Base-by-base conservation (phyloP, 2,113 vertebrate genomes). In the Taurulus bubalis region DNA sequence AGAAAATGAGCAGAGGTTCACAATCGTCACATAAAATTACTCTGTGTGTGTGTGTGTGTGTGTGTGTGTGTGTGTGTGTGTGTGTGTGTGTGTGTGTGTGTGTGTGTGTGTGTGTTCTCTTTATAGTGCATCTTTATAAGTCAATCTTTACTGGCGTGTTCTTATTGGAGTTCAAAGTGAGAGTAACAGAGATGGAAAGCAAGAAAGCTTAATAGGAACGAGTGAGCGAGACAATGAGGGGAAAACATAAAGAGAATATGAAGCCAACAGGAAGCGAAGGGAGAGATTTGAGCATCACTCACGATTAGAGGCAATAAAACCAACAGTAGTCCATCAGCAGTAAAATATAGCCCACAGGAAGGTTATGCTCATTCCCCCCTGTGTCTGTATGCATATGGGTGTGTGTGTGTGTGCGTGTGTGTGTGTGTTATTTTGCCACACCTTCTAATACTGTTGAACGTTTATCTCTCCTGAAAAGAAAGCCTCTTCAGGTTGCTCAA, bases 241-340 rank as follows among this genome's bases (percentile, higher is more conserved):
- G 68, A 62, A 82, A 58, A 70, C 56, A 87, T 62, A 71, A 63
- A 87, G 67, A 66, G 60, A 82, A 62, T 60, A 62, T 49, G 58
- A 58, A 45, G 47, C 49, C 24, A 75, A 56, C 20, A 53, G 70
- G 66, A 87, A 87, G 53, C 15, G 3, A 87, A 60, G 77, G 45
- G 36, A 68, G 58, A 79, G 71, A 65, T 64, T 32, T 89, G 77
- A 85, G 77, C 74, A 93, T 93, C 76, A 80, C n/a, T 93, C 77
- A 91, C 84, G 87, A 94, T 92, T 91, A 90, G 65, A 82, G 83
- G 74, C 79, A 90, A 86, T 92, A 89, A 92, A 93, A 90, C 55
- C 86, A 82, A 87, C 55, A 79, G 49, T 24, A 86, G 68, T 72
- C 86, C 69, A 92, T 88, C 86, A 82, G 77, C 85, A 87, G 71